Evolutionary conservation across 1,140 invertebrate genomes (phyloP).

Genomic region (Heliconius eleuchia): DNA sequence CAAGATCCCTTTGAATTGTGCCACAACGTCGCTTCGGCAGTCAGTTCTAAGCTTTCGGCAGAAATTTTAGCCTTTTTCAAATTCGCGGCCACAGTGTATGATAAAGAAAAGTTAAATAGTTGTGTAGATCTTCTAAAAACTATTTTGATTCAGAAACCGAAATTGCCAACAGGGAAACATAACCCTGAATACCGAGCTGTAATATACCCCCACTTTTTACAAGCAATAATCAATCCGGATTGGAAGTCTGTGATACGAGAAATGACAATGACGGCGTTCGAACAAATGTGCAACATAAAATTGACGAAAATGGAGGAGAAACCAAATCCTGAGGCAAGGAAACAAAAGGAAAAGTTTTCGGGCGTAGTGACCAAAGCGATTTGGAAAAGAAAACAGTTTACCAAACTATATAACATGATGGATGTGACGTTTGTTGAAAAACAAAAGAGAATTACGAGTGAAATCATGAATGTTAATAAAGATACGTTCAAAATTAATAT

Average conservation of each 20-base stretch:
- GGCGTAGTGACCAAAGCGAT: constrained; percentile 45
- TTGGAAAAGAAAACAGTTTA: constrained; percentile 57
- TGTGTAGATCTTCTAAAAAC: constrained; percentile 46
- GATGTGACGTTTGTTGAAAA: constrained; percentile 44
- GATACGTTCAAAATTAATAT: constrained; percentile 43
- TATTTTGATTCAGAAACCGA: constrained; percentile 53
- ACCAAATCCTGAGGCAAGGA: constrained; percentile 36
- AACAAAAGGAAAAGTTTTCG: constrained; percentile 50
- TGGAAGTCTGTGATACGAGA: constrained; percentile 53
- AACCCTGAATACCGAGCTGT: constrained; percentile 47
- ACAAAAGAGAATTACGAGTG: constrained; percentile 51
- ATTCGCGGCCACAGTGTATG: constrained; percentile 54
- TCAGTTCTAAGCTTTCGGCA: constrained; percentile 44
- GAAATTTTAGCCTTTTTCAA: constrained; percentile 52
- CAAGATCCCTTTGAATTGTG: constrained; percentile 81
- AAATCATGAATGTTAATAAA: constrained; percentile 45
- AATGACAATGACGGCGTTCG: constrained; percentile 46
- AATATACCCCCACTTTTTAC: constrained; percentile 45
- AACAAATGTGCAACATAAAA: constrained; percentile 49
- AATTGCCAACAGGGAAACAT: constrained; percentile 31
- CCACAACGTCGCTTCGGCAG: constrained; percentile 72
- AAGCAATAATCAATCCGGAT: constrained; percentile 40
- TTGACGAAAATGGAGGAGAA: constrained; percentile 47
- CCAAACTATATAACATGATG: constrained; percentile 32
- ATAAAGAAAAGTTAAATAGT: constrained; percentile 43